Evolutionary conservation across 2,888 invertebrate species (phyloP).

Genomic region (Acanthosepion pharaonis): DNA sequence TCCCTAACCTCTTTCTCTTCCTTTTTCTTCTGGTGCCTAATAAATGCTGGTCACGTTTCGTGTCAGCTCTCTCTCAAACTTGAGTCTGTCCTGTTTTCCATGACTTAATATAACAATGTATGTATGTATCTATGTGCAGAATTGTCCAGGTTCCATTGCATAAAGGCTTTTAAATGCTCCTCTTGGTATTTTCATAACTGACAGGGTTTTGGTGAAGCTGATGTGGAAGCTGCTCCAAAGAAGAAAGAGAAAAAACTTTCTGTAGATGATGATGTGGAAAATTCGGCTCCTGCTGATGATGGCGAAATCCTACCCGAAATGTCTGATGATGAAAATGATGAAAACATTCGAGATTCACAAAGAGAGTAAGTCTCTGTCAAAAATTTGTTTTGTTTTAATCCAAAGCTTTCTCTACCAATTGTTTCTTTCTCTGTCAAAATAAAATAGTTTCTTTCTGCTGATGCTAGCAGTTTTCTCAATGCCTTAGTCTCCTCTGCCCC

Average conservation of each 20-base stretch:
- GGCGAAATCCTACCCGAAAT: constrained; percentile 59
- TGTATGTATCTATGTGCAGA: too few species aligned
- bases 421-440: not conserved
- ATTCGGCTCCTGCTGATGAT: constrained; percentile 37
- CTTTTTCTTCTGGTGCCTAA: too few species aligned
- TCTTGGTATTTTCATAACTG: constrained; percentile 34
- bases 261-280: constrained; percentile 65
- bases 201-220: constrained; percentile 72
- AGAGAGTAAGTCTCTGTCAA: constrained; percentile 52
- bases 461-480: not conserved
- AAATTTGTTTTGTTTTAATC: not conserved
- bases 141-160: too few species aligned
- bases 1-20: too few species aligned
- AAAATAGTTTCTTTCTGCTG: not conserved
- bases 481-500: not conserved
- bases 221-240: constrained; percentile 67
- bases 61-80: too few species aligned
- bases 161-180: too few species aligned
- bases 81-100: too few species aligned
- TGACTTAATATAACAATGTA: too few species aligned
- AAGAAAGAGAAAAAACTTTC: constrained; percentile 67
- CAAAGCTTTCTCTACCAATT: not conserved
- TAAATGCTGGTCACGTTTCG: too few species aligned
- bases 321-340: constrained; percentile 71
- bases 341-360: constrained; percentile 54